These are phyloP conservation scores for Hyposoter didymator DNA, from an alignment of 2,888 invertebrate genomes.

Conservation along the genomic window DNA sequence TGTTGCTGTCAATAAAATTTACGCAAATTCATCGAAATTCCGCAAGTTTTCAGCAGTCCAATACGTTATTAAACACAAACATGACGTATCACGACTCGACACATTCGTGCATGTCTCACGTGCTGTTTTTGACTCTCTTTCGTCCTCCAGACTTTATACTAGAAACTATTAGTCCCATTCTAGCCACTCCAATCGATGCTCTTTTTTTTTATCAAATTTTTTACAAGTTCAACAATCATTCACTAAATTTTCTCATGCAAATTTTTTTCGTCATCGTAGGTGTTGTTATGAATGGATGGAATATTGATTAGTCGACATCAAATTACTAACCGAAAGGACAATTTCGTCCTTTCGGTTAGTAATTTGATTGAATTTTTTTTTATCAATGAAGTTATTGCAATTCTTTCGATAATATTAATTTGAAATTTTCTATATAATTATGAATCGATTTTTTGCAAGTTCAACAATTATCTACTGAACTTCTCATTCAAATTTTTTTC, in stretches of 20 bases:
- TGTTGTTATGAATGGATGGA: background rate
- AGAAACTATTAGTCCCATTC: background rate
- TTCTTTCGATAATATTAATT: background rate
- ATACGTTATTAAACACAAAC: constrained; percentile 1
- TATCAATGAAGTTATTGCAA: background rate
- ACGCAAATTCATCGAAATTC: constrained; percentile 9
- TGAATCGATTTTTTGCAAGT: no score
- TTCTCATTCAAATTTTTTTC: background rate
- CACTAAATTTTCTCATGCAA: background rate
- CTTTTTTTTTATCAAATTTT: background rate
- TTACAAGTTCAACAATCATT: background rate
- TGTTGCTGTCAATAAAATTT: constrained; percentile 2
- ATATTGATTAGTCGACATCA: no score
- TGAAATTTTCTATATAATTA: no score
- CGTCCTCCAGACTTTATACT: constrained; percentile 1
- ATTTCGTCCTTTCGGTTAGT: background rate
- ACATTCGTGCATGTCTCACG: constrained; percentile 11
- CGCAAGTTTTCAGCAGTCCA: constrained; percentile 26
- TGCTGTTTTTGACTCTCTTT: constrained; percentile 13
- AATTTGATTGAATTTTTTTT: background rate
- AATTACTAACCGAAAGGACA: no score
- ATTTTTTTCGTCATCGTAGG: background rate
- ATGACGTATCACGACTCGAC: background rate
- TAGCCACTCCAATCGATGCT: background rate
- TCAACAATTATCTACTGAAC: background rate